Evolutionary conservation across 2,888 invertebrate species (phyloP).

Genomic region (Brenthis ino): DNA sequence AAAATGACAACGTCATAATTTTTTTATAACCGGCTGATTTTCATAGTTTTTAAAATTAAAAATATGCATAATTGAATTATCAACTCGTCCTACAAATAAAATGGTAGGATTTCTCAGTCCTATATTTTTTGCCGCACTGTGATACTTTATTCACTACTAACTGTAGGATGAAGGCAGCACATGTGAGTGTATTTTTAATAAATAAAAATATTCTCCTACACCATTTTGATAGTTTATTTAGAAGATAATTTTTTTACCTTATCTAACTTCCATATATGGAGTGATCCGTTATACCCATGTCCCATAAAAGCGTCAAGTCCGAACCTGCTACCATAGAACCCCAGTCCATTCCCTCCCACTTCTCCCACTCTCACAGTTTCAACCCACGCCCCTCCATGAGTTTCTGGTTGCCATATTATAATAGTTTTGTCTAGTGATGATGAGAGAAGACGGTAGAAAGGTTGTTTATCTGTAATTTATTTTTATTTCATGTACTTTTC

Average conservation of each 20-base stretch:
- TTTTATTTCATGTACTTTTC: neutral
- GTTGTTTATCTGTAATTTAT: slow-evolving; percentile 36
- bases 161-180: too few species aligned
- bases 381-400: slow-evolving; percentile 86
- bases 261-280: slow-evolving; percentile 91
- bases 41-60: too few species aligned
- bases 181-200: too few species aligned
- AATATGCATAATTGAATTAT: too few species aligned
- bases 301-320: slow-evolving; percentile 87
- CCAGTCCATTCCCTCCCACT: slow-evolving; percentile 96
- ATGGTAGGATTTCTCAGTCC: too few species aligned
- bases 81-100: too few species aligned
- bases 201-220: too few species aligned
- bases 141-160: too few species aligned
- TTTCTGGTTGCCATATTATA: slow-evolving; percentile 91
- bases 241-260: slow-evolving; percentile 52
- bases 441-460: slow-evolving; percentile 86
- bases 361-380: slow-evolving; percentile 93
- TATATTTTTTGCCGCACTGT: too few species aligned
- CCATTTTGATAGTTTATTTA: neutral
- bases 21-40: too few species aligned
- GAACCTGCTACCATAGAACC: slow-evolving; percentile 95
- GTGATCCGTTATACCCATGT: slow-evolving; percentile 95
- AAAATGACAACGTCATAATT: too few species aligned
- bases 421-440: slow-evolving; percentile 96